phyloP scores from a whole-genome alignment of 1,140 invertebrate species.

The Brachionus koreanus region DNA sequence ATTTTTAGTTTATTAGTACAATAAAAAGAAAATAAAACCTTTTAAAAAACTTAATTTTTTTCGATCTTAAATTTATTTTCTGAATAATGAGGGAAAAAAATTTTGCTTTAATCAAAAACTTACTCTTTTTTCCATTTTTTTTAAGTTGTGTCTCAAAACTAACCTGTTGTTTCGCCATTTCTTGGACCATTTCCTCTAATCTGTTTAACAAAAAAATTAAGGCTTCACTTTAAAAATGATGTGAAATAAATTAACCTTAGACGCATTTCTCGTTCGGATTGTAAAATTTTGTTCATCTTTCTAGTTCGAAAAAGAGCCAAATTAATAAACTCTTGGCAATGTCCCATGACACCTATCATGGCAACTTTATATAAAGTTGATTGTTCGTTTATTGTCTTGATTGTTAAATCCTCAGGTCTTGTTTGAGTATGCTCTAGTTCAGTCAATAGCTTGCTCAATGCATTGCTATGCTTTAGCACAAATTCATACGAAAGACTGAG shows the following conservation, averaged over 20 bases:
- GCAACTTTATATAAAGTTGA: slow-evolving; percentile 88
- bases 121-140: slow-evolving; percentile 15
- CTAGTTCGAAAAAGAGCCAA: slow-evolving; percentile 78
- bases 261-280: slow-evolving; percentile 90
- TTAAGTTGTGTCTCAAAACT: slow-evolving; percentile 69
- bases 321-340: slow-evolving; percentile 81
- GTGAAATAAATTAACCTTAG: slow-evolving; percentile 59
- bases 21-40: background rate
- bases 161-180: slow-evolving; percentile 89
- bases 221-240: background rate
- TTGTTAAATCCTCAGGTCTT: slow-evolving; percentile 61
- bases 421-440: slow-evolving; percentile 74
- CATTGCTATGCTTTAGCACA: slow-evolving; percentile 77
- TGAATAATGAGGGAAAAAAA: background rate
- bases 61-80: slow-evolving; percentile 40
- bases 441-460: slow-evolving; percentile 73
- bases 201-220: background rate
- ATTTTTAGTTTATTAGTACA: background rate
- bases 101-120: background rate
- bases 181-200: slow-evolving; percentile 95
- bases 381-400: slow-evolving; percentile 78
- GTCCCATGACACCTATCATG: slow-evolving; percentile 88
- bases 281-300: slow-evolving; percentile 82
- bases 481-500: slow-evolving; percentile 83
- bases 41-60: background rate